phyloP scores from a whole-genome alignment of 1,140 invertebrate species.

The Magallana gigas region DNA sequence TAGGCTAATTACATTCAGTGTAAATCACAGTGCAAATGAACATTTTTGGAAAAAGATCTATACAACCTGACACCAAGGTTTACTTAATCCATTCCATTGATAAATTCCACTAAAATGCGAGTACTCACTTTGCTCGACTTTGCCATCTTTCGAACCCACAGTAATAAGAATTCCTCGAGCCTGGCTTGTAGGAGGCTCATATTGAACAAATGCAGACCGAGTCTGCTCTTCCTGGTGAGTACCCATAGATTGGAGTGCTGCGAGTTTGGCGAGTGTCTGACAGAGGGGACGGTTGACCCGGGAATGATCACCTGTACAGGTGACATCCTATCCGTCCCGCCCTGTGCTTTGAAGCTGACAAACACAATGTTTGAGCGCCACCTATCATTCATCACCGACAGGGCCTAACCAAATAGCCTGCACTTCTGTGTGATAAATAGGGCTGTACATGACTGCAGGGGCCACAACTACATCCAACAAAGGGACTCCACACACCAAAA shows the following conservation, averaged over 20 bases:
- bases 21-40: too few relatives aligned
- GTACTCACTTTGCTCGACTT: slow-evolving; percentile 8
- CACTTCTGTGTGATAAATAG: slow-evolving; percentile 16
- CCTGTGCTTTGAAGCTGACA: slow-evolving; percentile 33
- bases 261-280: not conserved
- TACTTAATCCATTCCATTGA: too few relatives aligned
- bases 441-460: slow-evolving; percentile 16
- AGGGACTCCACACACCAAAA: slow-evolving; percentile 27
- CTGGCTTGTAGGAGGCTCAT: not conserved
- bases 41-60: too few relatives aligned
- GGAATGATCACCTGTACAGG: slow-evolving; percentile 29
- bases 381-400: slow-evolving; percentile 22
- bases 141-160: slow-evolving; percentile 7
- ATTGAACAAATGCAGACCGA: not conserved
- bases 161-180: not conserved
- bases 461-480: slow-evolving; percentile 29
- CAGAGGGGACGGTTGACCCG: not conserved
- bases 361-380: slow-evolving; percentile 25
- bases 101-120: too few relatives aligned
- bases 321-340: slow-evolving; percentile 7
- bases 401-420: slow-evolving; percentile 31
- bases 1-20: too few relatives aligned
- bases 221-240: slow-evolving; percentile 10
- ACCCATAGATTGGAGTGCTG: not conserved
- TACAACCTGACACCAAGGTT: too few relatives aligned